Conservation (phyloP, 2,797 vertebrate species). For the Argya squamiceps region DNA sequence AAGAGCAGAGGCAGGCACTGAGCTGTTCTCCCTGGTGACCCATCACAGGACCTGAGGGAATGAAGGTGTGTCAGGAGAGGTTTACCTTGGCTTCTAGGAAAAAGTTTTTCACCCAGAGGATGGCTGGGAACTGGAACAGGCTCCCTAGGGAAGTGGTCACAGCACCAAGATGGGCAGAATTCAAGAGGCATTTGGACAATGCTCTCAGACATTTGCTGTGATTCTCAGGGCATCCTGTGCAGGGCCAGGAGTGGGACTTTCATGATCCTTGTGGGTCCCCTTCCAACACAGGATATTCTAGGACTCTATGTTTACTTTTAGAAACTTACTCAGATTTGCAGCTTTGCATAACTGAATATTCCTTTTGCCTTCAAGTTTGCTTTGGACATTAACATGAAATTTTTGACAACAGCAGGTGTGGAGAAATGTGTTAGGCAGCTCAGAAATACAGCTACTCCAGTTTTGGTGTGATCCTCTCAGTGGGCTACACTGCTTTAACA, state of each 20-base stretch:
- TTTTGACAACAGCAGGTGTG: not conserved
- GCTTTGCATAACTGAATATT: not conserved
- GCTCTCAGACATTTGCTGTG: not conserved
- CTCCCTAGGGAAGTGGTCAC: not conserved
- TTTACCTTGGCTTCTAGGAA: not conserved
- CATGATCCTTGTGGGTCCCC: not conserved
- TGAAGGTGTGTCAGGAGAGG: not conserved
- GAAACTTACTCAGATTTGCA: not conserved
- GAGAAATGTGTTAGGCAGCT: not conserved
- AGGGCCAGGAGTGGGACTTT: not conserved
- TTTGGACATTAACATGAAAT: not conserved
- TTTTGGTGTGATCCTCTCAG: not conserved
- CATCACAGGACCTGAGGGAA: not conserved
- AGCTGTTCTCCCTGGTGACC: not conserved
- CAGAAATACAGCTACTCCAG: not conserved
- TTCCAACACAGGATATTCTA: not conserved
- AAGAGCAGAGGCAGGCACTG: not conserved
- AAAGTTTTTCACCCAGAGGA: not conserved
- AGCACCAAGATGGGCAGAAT: not conserved
- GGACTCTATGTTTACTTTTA: not conserved
- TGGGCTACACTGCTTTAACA: not conserved
- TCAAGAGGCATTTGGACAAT: not conserved
- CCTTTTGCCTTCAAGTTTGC: not conserved
- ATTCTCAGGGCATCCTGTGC: not conserved
- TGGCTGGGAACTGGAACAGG: not conserved